Evolutionary conservation across 1,140 invertebrate species (phyloP), one percentile per base, ranked within the genome.

Genomic region (Ceratina japonica): DNA sequence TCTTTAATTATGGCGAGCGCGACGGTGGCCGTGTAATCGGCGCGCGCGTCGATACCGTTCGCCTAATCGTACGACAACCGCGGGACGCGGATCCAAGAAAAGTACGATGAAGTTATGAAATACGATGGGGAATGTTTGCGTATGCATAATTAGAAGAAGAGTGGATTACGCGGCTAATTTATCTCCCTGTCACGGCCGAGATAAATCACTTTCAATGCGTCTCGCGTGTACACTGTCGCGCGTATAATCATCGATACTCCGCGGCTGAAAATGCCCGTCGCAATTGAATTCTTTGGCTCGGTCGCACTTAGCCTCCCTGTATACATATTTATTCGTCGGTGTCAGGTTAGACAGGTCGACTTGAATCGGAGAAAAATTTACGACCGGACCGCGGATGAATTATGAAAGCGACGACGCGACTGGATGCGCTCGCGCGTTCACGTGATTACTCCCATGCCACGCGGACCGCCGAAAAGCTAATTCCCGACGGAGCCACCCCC

Each of bases 1-100:
- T 68, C 68, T 76, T 76, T 76, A 76, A 76, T 76, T 76, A 76
- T 49, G 65, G 44, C 56, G 13, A 69, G 70, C 75, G 70, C 65
- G 65, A 52, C 44, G 18, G 44, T 51, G 18, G 37, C 44, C 75
- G 15, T 70, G 75, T 76, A 76, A 61, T 51, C 56, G 56, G 24
- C 31, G 22, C 31, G 61, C 54, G 75, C 65, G 65, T 20, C 66
- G 65, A 76, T 76, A 76, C 37, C 65, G 3, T 44, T 44, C 24
- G 20, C n/a, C 54, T 51, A 61, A 58, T 69, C 44, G 49, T 16
- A n/a, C 63, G 31, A 12, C 16, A 16, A 27, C 62, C 8, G 62
- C 8, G 62, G 16, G 27, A 27, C 20, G n/a, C n/a, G 52, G 16
- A 18, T 59, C 18, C 10, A 7, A 18, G 7, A 4, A 22, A 49